Base-by-base conservation (phyloP, 92 coral and sea anemone species). In the Actinostola sp. region DNA sequence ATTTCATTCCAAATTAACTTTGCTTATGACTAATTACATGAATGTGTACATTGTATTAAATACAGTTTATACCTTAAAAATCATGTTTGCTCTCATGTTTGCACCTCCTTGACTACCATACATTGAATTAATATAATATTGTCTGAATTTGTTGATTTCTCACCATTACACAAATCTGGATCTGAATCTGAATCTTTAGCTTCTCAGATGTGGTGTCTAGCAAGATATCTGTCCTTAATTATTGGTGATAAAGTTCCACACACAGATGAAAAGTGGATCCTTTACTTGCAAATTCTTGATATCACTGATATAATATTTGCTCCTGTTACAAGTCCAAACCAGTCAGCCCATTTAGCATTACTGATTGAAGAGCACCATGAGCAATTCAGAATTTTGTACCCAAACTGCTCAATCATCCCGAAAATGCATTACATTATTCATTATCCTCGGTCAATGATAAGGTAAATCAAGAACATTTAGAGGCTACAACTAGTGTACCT, bases 311-410 rank as follows among this genome's bases (percentile, higher is more conserved):
- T 24, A 2, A 23, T 52, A 23, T 52, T 52, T 19, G 5, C 59
- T 14, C 27, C 59, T 52, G 59, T 52, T 19, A 52, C 59, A 52
- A n/a, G 28, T n/a, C 2, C 30, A 1, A 23, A 52, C 30, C 30
- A 19, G 59, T 2, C 30, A 6, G 59, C 28, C 3, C 4, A 52
- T 23, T 8, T 52, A 4, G 27, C 27, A 23, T 5, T 19, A 14
- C 59, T 52, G 2, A 52, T 52, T 2, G 27, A 19, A 23, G 59
- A 52, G 1, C 92, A 82, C 53, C 85, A 71, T 39, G 73, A 71
- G 25, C 29, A 10, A 41, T 87, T 87, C 42, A 70, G 71, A 39
- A 46, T 71, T 20, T 45, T 82, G 14, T 87, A 73, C 56, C 85
- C 59, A 19, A 23, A 23, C 6, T 23, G 27, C 28, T 52, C 59